These are phyloP conservation scores for Biston betularia DNA, from an alignment of 2,888 invertebrate genomes.

Conservation along the genomic window DNA sequence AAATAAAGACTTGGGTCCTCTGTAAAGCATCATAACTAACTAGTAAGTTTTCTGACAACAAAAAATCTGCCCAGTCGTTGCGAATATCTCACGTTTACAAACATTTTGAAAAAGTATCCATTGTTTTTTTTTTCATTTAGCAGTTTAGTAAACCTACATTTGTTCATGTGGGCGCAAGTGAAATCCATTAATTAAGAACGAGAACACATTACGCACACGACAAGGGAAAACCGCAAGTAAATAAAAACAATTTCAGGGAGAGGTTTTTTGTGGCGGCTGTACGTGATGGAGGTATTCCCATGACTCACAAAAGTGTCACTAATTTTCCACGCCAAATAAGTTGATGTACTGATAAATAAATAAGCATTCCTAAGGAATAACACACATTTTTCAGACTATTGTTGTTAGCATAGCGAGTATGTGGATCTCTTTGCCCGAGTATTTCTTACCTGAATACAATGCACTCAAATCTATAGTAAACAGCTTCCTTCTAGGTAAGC, in stretches of 20 bases:
- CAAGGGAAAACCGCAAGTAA: constrained; percentile 20
- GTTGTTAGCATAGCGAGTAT: no score
- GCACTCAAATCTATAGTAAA: no score
- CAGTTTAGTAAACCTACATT: background rate
- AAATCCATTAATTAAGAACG: constrained; percentile 27
- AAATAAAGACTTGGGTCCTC: no score
- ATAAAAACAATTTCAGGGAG: constrained; percentile 30
- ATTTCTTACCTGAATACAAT: no score
- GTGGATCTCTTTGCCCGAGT: no score
- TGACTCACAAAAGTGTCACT: constrained; percentile 16
- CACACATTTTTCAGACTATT: no score
- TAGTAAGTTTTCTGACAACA: no score
- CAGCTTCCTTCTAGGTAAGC: no score
- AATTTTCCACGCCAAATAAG: constrained; percentile 22
- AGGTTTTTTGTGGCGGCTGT: constrained; percentile 18
- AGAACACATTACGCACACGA: constrained; percentile 19
- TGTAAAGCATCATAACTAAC: no score
- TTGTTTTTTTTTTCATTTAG: background rate
- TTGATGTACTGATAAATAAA: constrained; percentile 7
- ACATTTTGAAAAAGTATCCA: no score
- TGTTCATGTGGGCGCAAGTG: background rate
- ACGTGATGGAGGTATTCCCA: constrained; percentile 29
- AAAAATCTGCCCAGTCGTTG: no score
- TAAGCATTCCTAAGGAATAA: background rate
- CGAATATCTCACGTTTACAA: no score